Percentiles rank a stretch among this genome's conserved stretches.
Evolutionary conservation across 2,888 invertebrate species (phyloP).

Genomic region (Trichacis sp.): DNA sequence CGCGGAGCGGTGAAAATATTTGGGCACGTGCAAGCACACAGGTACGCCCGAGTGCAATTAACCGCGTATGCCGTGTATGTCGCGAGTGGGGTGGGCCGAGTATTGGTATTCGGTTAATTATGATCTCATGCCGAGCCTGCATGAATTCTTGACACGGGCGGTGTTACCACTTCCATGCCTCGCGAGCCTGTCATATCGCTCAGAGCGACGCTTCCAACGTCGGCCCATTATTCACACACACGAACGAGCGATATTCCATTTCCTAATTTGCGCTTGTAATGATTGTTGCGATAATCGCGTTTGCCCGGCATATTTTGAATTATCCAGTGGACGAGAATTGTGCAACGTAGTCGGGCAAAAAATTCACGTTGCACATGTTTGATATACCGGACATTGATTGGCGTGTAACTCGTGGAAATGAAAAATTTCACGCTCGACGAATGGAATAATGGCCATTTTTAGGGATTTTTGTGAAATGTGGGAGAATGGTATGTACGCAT

Average conservation of each 20-base stretch:
- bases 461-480: too few relatives aligned
- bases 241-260: conserved; percentile 35
- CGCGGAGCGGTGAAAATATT: too few relatives aligned
- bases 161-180: conserved; percentile 65
- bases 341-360: not conserved
- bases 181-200: conserved; percentile 67
- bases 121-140: conserved; percentile 64
- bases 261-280: conserved; percentile 35
- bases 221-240: conserved; percentile 40
- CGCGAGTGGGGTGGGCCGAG: conserved; percentile 59
- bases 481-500: too few relatives aligned
- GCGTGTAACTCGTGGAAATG: too few relatives aligned
- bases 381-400: not conserved
- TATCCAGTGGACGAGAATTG: not conserved
- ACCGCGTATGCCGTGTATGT: conserved; percentile 56
- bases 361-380: not conserved
- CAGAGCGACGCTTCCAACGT: conserved; percentile 62
- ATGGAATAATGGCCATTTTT: too few relatives aligned
- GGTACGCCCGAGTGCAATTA: conserved; percentile 59
- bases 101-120: conserved; percentile 69
- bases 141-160: conserved; percentile 68
- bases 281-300: conserved; percentile 27
- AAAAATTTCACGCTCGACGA: too few relatives aligned
- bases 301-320: conserved; percentile 24
- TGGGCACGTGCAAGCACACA: conserved; percentile 46